phyloP scores from a whole-genome alignment of 2,797 vertebrate species.

The Varecia variegata region DNA sequence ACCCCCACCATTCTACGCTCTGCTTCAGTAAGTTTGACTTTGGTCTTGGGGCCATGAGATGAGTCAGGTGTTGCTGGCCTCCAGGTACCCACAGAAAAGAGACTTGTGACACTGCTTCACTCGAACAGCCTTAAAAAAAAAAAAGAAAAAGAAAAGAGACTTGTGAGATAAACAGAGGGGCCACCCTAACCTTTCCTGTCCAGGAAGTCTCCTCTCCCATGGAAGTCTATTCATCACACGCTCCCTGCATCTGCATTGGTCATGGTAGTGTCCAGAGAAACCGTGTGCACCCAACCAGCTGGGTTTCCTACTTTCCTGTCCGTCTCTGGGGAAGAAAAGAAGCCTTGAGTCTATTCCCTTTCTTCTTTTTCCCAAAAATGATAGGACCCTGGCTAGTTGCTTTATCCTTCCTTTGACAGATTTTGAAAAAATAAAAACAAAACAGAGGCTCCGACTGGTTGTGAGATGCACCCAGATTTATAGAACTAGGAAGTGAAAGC shows the following conservation, averaged over 20 bases:
- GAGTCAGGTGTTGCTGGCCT: neutral
- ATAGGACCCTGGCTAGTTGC: neutral
- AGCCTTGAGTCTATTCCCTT: rapidly evolving
- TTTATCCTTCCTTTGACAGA: neutral
- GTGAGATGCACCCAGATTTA: rapidly evolving
- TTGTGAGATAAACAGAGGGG: neutral
- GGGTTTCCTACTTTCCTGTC: rapidly evolving
- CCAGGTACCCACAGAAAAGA: neutral
- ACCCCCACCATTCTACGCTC: neutral
- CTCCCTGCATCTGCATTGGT: neutral
- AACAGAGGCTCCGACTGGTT: no score
- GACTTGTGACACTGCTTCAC: no score
- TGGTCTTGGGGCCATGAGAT: rapidly evolving
- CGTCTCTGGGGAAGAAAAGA: neutral
- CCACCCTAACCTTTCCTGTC: neutral
- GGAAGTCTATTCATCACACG: neutral
- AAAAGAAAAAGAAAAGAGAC: neutral
- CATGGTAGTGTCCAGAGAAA: neutral
- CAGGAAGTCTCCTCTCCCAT: neutral
- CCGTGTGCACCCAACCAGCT: neutral
- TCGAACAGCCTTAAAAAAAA: no score
- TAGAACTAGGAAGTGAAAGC: neutral
- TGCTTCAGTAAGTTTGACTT: neutral
- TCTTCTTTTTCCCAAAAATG: neutral
- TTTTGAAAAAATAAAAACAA: neutral